Base-by-base conservation (phyloP, 2,888 invertebrate species). In the Cetonia aurata region DNA sequence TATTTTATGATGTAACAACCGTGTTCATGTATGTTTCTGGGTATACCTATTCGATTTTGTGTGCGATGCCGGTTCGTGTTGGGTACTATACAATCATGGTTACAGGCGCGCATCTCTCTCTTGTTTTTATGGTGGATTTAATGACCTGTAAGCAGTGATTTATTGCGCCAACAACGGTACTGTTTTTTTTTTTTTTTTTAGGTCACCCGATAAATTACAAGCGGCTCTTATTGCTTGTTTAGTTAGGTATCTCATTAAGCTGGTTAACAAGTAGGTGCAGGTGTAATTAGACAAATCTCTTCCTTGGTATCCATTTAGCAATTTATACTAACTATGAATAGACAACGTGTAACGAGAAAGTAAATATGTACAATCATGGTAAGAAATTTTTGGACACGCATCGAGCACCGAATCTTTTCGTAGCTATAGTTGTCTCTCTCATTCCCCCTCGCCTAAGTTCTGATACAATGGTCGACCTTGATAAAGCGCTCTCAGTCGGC, bases 111-210 rank as follows among this genome's bases (percentile, higher is more conserved):
- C 46, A 60, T 60, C 60, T 31, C 46, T 25, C 46, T 25, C 25
- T 60, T 60, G 46, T 46, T 60, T 60, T 60, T 60, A 60, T 48
- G 60, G 48, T 46, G 46, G 33, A 46, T 60, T 60, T 60, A 60
- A 60, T 46, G 48, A 48, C 48, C 31, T 60, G 48, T 60, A 60
- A 60, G 60, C 46, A 8, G 60, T 60, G 60, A 60, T 60, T 60
- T 60, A 60, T 60, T 60, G 31, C 60, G 46, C 60, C 60, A 60
- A 60, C 60, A 60, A 60, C 44, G 60, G 60, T 60, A 60, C 60
- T 46, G 46, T 4, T 25, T 25, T 25, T 25, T 25, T 60, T 60
- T 4, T 25, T 25, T 25, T 25, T 25, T 60, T 60, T 46, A 46
- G 60, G 60, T 60, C 60, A 60, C 60, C 25, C 48, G 25, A 60